Conservation (phyloP, 2,113 vertebrate genomes). For the Narcine bancroftii region DNA sequence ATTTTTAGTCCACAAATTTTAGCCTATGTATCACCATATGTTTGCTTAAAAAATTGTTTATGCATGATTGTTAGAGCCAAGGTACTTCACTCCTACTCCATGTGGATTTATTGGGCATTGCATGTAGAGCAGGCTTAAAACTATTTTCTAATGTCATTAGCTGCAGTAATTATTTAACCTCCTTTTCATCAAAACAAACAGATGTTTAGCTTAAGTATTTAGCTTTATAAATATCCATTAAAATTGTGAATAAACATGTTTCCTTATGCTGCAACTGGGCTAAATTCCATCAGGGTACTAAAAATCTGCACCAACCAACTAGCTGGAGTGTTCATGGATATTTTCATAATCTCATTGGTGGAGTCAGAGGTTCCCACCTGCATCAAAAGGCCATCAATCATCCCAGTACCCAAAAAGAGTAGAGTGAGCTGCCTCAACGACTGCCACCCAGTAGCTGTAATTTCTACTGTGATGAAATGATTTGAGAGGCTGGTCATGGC, state of each 20-base stretch:
- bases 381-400: no score
- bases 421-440: no score
- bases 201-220: not conserved
- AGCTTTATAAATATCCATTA: no score
- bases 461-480: no score
- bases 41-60: slow-evolving; percentile 5
- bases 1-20: not conserved
- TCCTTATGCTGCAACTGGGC: not conserved
- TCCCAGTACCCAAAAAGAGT: no score
- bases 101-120: not conserved
- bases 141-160: not conserved
- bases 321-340: no score
- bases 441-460: no score
- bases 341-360: no score
- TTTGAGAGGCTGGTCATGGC: no score
- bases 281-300: not conserved
- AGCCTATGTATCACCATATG: not conserved
- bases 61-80: not conserved
- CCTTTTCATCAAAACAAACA: not conserved
- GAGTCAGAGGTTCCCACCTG: no score
- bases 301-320: no score
- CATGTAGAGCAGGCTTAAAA: not conserved
- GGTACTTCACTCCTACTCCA: not conserved
- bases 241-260: not conserved
- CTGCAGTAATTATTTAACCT: not conserved